phyloP scores from a whole-genome alignment of 2,797 vertebrate genomes.

The Rousettus madagascariensis region DNA sequence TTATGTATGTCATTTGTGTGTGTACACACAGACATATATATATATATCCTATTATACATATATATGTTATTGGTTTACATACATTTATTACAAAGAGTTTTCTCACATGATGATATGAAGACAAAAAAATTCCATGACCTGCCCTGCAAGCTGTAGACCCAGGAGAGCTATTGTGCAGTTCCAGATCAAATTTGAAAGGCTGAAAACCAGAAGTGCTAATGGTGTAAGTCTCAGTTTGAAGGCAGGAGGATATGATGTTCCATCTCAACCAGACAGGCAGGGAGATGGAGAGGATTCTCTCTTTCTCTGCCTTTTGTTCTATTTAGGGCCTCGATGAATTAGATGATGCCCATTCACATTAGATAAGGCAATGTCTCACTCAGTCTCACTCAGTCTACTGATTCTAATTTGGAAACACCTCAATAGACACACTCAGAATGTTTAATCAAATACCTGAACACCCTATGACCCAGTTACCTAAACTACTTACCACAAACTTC shows the following conservation, averaged over 20 bases:
- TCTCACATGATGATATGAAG: not conserved
- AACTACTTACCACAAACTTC: not conserved
- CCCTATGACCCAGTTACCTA: not conserved
- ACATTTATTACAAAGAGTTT: not conserved
- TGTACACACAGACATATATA: not conserved
- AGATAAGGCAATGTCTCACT: not conserved
- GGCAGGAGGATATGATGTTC: not conserved
- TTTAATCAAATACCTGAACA: not conserved
- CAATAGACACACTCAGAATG: not conserved
- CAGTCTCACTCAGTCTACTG: not conserved
- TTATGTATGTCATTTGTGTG: too few species aligned
- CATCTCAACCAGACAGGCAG: not conserved
- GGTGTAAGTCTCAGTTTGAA: not conserved
- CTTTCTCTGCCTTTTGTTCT: not conserved
- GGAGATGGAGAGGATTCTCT: not conserved
- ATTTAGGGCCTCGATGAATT: not conserved
- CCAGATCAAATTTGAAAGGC: not conserved
- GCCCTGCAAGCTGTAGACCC: not conserved
- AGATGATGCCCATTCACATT: too few species aligned
- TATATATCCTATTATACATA: not conserved
- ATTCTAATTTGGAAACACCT: not conserved
- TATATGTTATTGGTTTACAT: not conserved
- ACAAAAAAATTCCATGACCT: not conserved
- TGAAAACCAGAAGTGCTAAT: not conserved
- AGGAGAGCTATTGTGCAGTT: not conserved